Evolutionary conservation across 2,888 invertebrate species (phyloP).

Genomic region (Thecocarcelia acutangulata): DNA sequence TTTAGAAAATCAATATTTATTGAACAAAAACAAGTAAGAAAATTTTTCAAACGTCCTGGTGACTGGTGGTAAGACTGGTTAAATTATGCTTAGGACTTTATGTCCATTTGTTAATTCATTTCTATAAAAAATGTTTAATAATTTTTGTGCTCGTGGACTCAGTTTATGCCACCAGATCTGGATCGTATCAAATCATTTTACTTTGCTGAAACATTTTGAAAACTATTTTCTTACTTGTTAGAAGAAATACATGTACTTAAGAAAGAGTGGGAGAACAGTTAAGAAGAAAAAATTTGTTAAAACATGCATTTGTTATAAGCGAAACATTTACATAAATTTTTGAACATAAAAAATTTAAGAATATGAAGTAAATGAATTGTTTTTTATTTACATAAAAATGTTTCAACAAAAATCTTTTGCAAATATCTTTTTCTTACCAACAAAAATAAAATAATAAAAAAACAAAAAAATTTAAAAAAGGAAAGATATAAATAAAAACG

Average conservation of each 20-base stretch:
- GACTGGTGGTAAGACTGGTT: too few species aligned
- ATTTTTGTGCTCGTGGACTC: too few species aligned
- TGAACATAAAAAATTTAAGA: constrained; percentile 51
- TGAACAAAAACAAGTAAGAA: too few species aligned
- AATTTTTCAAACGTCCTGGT: too few species aligned
- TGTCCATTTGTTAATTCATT: too few species aligned
- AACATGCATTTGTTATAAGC: constrained; percentile 68
- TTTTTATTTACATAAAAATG: constrained; percentile 63
- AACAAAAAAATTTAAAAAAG: constrained; percentile 49
- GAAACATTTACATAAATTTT: constrained; percentile 65
- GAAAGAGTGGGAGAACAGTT: constrained; percentile 46
- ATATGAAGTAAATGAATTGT: constrained; percentile 68
- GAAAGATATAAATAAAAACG: constrained; percentile 51
- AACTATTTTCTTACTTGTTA: constrained; percentile 55
- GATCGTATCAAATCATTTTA: too few species aligned
- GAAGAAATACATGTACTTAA: constrained; percentile 8
- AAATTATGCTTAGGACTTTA: too few species aligned
- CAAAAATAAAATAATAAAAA: constrained; percentile 44
- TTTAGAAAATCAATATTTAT: too few species aligned
- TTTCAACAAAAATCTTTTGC: constrained; percentile 26
- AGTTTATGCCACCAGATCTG: too few species aligned
- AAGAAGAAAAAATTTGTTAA: constrained; percentile 39
- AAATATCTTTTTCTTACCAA: constrained; percentile 33
- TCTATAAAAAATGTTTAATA: too few species aligned
- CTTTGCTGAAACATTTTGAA: background rate